Base-by-base conservation (phyloP, 92 coral and sea anemone genomes). In the Paragorgia papillata region DNA sequence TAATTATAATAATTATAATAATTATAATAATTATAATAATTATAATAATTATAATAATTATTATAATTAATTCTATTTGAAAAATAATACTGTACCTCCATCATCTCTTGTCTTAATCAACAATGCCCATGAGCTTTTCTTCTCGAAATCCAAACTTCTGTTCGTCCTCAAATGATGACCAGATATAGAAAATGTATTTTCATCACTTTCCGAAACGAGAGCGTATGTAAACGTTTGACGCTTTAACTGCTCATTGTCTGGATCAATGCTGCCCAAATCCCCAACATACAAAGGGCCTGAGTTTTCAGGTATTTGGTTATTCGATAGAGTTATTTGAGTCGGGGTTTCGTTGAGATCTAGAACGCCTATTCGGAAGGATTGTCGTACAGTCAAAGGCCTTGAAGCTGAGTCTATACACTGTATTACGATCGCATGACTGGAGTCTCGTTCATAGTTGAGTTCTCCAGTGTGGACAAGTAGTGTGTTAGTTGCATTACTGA, bases 81-180 rank as follows among this genome's bases (percentile, higher is more conserved):
- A n/a, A n/a, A n/a, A 21, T 24, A 43, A 46, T 2, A 56, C 30
- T 2, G 3, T 96, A 43, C 62, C 57, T 14, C 98, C 97, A 67
- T 50, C 56, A 68, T 94, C 98, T 3, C 85, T 82, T n/a, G 98
- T 88, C 64, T 68, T 86, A 62, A 94, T 70, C 22, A 74, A n/a
- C 69, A 94, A 58, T 29, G 50, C 20, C 95, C 95, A 94, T 0
- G 73, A 49, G 14, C 84, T n/a, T 40, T 40, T 82, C 7, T 87
- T 51, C 75, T 94, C 98, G 60, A 86, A 91, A 81, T 94, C 92
- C 88, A 94, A 80, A 54, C 90, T 87, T 60, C 74, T 35, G 12
- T 89, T 82, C 12, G 98, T 89, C 25, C 89, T 91, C 21, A 94
- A 80, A 25, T 29, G 57, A 58, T 62, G 53, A 30, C 90, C 88